These are phyloP conservation scores for Conus betulinus DNA, from an alignment of 1,140 invertebrate genomes.

Conservation along the genomic window DNA sequence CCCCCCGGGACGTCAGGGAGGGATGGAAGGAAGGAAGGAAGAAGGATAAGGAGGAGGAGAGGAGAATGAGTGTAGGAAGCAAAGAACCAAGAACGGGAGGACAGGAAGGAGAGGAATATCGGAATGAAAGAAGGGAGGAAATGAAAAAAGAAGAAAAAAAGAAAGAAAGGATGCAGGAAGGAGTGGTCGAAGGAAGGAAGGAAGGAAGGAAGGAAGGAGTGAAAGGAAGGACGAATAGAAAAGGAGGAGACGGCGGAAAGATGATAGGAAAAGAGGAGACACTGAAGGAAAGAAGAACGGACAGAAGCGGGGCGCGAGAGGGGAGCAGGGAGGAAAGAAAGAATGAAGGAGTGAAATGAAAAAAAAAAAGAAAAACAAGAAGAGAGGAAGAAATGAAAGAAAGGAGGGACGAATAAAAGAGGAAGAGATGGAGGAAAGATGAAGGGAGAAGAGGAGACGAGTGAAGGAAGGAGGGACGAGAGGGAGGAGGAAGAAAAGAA, in stretches of 20 bases:
- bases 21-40: background rate
- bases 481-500: too few relatives aligned
- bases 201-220: background rate
- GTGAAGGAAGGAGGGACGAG: too few relatives aligned
- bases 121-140: too few relatives aligned
- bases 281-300: background rate
- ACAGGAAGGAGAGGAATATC: background rate
- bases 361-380: too few relatives aligned
- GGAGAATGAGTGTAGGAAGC: too few relatives aligned
- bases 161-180: background rate
- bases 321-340: background rate
- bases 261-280: background rate
- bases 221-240: background rate
- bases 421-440: too few relatives aligned
- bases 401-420: too few relatives aligned
- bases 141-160: background rate
- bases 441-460: too few relatives aligned
- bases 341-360: too few relatives aligned
- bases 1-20: background rate
- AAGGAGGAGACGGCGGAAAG: background rate
- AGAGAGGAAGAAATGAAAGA: too few relatives aligned
- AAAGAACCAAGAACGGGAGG: background rate
- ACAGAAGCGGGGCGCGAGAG: background rate
- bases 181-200: background rate
- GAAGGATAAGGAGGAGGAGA: background rate